Evolutionary conservation across 2,888 invertebrate genomes (phyloP), one percentile per base, ranked within the genome.

Genomic region (Phaedon cochleariae): DNA sequence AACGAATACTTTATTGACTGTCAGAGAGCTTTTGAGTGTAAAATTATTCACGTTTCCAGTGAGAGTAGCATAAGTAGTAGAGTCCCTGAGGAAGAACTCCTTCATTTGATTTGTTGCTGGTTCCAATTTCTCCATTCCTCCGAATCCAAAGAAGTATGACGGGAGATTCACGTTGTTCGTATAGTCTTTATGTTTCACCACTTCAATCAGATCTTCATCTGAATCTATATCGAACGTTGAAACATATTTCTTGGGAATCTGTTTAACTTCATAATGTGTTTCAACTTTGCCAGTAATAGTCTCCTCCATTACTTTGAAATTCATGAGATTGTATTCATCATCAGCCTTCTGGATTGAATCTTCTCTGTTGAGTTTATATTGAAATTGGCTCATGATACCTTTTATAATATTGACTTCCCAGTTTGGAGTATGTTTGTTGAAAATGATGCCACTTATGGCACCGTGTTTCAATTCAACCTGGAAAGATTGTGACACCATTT

Each of bases 351-450:
- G 83, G 10, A 82, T 82, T 78, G 41, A 74, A 55, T 70, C 87
- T 62, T 52, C 46, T 69, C 70, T 18, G 65, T 90, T 74, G 10
- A 88, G 85, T 74, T 92, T 91, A 4, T 90, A 83, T 82, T 92
- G 92, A 57, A 92, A 84, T 76, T 90, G 88, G 74, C 90, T 87
- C 60, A 90, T 85, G 64, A 92, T 84, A 84, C 89, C 88, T 80
- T 91, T 92, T 68, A 92, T 82, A 65, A 92, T 83, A 80, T 92
- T 92, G 68, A 90, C 87, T 74, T 91, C 86, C 83, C 90, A 87
- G 54, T 89, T 86, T 17, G 87, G 82, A 1, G 89, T 75, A 0
- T 85, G 75, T 31, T 86, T 80, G 51, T 87, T 86, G 12, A 92
- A 85, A 46, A 84, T 82, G 48, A 92, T 78, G 7, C 88, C 86